phyloP scores from a whole-genome alignment of 2,888 invertebrate species.

The Abrostola tripartita region DNA sequence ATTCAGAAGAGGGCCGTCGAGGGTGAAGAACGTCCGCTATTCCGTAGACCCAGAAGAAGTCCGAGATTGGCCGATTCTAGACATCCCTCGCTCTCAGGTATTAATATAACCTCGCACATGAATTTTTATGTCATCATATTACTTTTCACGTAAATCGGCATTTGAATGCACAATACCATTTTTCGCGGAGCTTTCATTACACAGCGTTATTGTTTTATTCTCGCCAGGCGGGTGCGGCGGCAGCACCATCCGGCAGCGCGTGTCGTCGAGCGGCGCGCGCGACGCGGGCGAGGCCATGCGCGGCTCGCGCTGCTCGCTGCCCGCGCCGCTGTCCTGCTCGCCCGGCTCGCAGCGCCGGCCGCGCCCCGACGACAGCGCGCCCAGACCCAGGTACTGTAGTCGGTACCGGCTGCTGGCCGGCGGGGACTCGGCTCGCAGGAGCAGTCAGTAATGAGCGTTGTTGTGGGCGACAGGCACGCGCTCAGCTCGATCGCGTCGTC shows the following conservation, averaged over 20 bases:
- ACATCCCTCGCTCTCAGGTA: slow-evolving; percentile 92
- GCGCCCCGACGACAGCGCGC: slow-evolving; percentile 50
- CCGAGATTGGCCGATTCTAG: slow-evolving; percentile 93
- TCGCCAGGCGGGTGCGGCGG: slow-evolving; percentile 55
- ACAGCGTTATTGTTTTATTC: neutral
- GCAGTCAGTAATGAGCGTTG: slow-evolving; percentile 23
- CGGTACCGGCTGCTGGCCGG: neutral
- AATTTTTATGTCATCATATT: neutral
- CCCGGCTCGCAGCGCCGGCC: slow-evolving; percentile 54
- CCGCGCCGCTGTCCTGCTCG: slow-evolving; percentile 58
- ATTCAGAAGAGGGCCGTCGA: slow-evolving; percentile 93
- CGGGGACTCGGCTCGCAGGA: slow-evolving; percentile 7
- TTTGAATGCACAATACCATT: no score
- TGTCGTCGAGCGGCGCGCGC: slow-evolving; percentile 70
- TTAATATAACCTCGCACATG: slow-evolving; percentile 43
- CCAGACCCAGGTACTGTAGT: slow-evolving; percentile 61
- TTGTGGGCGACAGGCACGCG: slow-evolving; percentile 78
- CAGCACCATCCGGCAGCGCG: slow-evolving; percentile 70
- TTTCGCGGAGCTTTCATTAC: no score
- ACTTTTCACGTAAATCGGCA: no score
- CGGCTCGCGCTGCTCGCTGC: slow-evolving; percentile 74
- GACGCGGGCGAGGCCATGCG: slow-evolving; percentile 60
- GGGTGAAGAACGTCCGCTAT: slow-evolving; percentile 93
- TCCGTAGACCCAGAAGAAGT: slow-evolving; percentile 94
- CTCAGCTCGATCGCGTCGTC: slow-evolving; percentile 91